Base-by-base conservation (phyloP, 2,113 vertebrate genomes). In the Chrysochloris asiatica region DNA sequence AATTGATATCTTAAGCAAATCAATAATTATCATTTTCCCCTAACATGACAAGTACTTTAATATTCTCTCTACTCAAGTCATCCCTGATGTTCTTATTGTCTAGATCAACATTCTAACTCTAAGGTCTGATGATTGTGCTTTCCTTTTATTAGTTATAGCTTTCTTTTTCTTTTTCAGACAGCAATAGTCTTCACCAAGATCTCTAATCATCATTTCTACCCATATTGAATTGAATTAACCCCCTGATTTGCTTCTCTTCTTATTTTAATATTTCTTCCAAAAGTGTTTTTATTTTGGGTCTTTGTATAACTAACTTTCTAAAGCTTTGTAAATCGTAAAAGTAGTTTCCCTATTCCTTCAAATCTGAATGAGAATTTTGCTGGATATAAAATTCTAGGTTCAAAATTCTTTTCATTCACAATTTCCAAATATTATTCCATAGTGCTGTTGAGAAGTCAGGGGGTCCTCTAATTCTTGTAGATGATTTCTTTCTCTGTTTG, bases 281-380 rank as follows among this genome's bases (percentile, higher is more conserved):
- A 83, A 54, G 28, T 0, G 4, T 59, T 84, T 85, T 69, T n/a
- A 33, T 36, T 36, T 59, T 22, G 17, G 6, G 47, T 38, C 59
- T 76, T 78, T 91, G 45, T 48, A 24, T 22, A 52, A 21, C 61
- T 65, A 2, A 7, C 28, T 21, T 90, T 36, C 9, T 48, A 91
- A 89, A 82, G 9, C 43, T 91, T 33, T 86, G 9, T 67, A 77
- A 91, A 86, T 79, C 82, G n/a, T 61, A 45, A 84, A 75, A 80
- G 33, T 50, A 21, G 61, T 59, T 90, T 88, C 52, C 83, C 47
- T 78, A 48, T 88, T 92, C 83, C 73, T 63, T 83, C 56, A 61
- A 30, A 24, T 52, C 8, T 69, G 48, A 92, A 56, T 79, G 7
- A 54, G 63, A 52, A n/a, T 90, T 88, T 90, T 22, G 48, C 45